These are phyloP conservation scores for Trochalopteron elliotii DNA, from an alignment of 2,113 vertebrate genomes.

Conservation along the genomic window DNA sequence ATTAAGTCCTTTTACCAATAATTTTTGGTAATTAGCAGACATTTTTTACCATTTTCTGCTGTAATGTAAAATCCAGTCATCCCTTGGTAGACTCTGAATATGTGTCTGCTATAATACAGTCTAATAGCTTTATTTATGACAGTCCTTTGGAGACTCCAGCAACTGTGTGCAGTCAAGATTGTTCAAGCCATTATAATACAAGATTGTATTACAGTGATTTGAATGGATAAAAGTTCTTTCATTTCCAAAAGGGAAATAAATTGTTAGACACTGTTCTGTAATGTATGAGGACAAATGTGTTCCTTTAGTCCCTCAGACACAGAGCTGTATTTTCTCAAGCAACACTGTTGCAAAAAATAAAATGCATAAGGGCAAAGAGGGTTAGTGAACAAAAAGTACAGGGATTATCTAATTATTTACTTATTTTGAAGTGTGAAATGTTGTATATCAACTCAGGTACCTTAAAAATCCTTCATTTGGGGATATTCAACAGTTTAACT, in stretches of 20 bases:
- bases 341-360: not conserved
- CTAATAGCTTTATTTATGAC: slow-evolving; percentile 49
- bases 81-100: not conserved
- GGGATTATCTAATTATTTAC: not conserved
- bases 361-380: not conserved
- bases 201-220: slow-evolving; percentile 19
- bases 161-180: slow-evolving; percentile 15
- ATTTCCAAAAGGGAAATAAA: not conserved
- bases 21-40: not conserved
- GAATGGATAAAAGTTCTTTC: slow-evolving; percentile 14
- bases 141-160: slow-evolving; percentile 24
- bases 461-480: not conserved
- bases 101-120: not conserved
- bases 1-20: not conserved
- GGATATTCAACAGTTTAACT: slow-evolving; percentile 17
- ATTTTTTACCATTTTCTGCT: not conserved
- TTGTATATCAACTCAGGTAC: not conserved
- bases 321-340: not conserved
- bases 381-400: not conserved
- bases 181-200: slow-evolving; percentile 37
- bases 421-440: not conserved
- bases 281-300: not conserved
- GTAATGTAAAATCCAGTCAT: not conserved
- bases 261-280: not conserved
- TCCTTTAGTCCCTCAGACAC: not conserved